A percentile compares a stretch with the other conserved stretches of the same genome.
phyloP scores from a whole-genome alignment of 2,888 invertebrate species.

The Aromia moschata region DNA sequence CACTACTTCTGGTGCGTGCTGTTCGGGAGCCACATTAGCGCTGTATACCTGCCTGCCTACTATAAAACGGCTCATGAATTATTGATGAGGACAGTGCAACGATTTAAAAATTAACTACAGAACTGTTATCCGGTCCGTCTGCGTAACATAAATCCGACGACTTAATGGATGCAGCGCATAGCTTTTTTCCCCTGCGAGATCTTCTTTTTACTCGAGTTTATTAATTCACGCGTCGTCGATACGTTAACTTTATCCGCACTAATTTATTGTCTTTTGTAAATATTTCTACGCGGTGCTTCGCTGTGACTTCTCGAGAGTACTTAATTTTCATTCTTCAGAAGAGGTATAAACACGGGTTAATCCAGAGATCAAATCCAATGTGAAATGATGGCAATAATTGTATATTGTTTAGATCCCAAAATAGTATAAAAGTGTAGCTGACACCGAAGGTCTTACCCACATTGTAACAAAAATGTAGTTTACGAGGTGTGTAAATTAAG shows the following conservation, averaged over 20 bases:
- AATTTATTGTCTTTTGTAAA: slow-evolving; percentile 24
- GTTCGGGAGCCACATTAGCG: slow-evolving; percentile 10
- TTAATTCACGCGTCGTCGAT: slow-evolving; percentile 19
- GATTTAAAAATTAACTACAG: slow-evolving; percentile 58
- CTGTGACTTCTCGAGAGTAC: too few relatives aligned
- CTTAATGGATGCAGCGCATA: slow-evolving; percentile 53
- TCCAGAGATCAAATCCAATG: too few relatives aligned
- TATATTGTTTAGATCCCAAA: too few relatives aligned
- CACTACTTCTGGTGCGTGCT: slow-evolving; percentile 9
- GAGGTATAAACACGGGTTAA: too few relatives aligned
- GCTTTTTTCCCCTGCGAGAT: slow-evolving; percentile 24
- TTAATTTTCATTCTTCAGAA: too few relatives aligned
- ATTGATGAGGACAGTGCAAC: slow-evolving; percentile 52
- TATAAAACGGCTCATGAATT: slow-evolving; percentile 52
- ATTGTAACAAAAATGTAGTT: too few relatives aligned
- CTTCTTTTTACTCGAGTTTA: slow-evolving; percentile 10
- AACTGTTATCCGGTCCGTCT: slow-evolving; percentile 55
- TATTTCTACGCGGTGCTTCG: too few relatives aligned
- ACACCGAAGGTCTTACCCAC: too few relatives aligned
- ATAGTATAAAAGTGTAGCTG: too few relatives aligned
- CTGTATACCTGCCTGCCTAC: neutral
- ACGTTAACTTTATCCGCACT: slow-evolving; percentile 14
- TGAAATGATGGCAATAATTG: too few relatives aligned
- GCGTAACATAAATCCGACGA: slow-evolving; percentile 56
- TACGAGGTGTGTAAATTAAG: too few relatives aligned